Percentiles rank a stretch among this genome's conserved stretches.
Conservation (phyloP, 2,888 invertebrate species). For the Calephelis perditalis region DNA sequence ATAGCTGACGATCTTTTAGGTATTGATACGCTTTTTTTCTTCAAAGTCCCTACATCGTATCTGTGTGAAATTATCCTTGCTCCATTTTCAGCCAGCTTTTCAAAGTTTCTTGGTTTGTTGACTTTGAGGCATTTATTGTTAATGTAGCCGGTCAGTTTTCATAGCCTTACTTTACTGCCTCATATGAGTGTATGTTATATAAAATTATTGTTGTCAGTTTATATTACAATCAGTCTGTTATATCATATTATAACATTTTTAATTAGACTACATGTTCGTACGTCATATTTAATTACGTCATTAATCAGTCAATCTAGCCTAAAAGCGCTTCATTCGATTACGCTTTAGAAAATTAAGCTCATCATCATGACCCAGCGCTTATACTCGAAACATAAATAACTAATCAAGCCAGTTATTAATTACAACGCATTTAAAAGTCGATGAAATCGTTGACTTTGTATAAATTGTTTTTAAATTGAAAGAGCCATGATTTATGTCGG, state of each 20-base stretch:
- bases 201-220: not conserved
- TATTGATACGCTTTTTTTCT: too few relatives aligned
- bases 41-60: too few relatives aligned
- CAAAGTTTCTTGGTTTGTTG: too few relatives aligned
- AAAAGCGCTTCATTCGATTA: slow-evolving; percentile 35
- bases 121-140: too few relatives aligned
- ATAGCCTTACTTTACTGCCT: too few relatives aligned
- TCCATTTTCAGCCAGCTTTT: too few relatives aligned
- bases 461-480: slow-evolving; percentile 13
- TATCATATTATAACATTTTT: slow-evolving; percentile 6
- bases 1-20: too few relatives aligned
- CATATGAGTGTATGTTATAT: too few relatives aligned
- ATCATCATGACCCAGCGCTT: slow-evolving; percentile 32
- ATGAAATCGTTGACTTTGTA: slow-evolving; percentile 11
- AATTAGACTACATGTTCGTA: slow-evolving; percentile 20
- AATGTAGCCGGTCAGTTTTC: too few relatives aligned
- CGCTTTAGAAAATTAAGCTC: slow-evolving; percentile 26
- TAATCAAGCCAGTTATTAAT: slow-evolving; percentile 14
- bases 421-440: slow-evolving; percentile 10
- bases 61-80: too few relatives aligned
- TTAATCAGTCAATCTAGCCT: slow-evolving; percentile 34
- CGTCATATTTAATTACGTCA: slow-evolving; percentile 35
- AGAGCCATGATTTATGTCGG: not conserved
- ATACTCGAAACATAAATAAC: slow-evolving; percentile 11
- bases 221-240: not conserved